Evolutionary conservation across 35 echinoderm and acorn worm species (phyloP), one percentile per base, ranked within the genome.

Genomic region (Amphiura filiformis): DNA sequence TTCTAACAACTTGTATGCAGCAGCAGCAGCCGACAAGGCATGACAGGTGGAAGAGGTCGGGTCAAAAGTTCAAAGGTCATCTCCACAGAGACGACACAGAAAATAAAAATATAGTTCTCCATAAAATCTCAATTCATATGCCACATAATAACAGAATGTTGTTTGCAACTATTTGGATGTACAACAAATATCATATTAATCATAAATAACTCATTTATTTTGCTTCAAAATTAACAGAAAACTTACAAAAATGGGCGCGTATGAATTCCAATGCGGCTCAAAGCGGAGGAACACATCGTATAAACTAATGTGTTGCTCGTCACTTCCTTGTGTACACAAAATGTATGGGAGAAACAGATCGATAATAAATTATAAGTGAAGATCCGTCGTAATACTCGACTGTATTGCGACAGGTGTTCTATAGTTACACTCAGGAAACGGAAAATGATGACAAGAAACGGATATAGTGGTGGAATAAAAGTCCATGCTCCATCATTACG

Each of bases 401-500:
- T 47, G 41, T n/a, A 47, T 17, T 47, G 41, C 17, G 26, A 23
- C 61, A 70, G 61, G 61, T 70, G 61, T 70, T 70, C 26, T 70
- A 4, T 9, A 4, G 17, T 9, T 47, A 47, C 17, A 47, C 41
- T 70, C 26, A 11, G 11, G 61, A 11, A 15, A 3, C 7, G 61
- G 26, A 70, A n/a, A 70, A 70, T 70, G 61, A 70, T 70, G 61
- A 70, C 61, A 70, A 70, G 61, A 4, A 70, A 70, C 61, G 26
- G 11, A 70, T 70, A 70, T 70, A 70, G 28, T 23, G 61, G 61
- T 70, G 61, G 61, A 70, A 70, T 70, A 70, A 70, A 70, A 70
- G 61, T 70, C 17, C 61, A 70, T n/a, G 61, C 61, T 70, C 61
- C 61, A 70, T 70, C 61, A 11, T 70, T 11, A 30, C 15, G 61